A percentile compares a stretch with the other conserved stretches of the same genome.
Evolutionary conservation across 2,797 vertebrate species (phyloP).

Genomic region (Amniataba percoides): DNA sequence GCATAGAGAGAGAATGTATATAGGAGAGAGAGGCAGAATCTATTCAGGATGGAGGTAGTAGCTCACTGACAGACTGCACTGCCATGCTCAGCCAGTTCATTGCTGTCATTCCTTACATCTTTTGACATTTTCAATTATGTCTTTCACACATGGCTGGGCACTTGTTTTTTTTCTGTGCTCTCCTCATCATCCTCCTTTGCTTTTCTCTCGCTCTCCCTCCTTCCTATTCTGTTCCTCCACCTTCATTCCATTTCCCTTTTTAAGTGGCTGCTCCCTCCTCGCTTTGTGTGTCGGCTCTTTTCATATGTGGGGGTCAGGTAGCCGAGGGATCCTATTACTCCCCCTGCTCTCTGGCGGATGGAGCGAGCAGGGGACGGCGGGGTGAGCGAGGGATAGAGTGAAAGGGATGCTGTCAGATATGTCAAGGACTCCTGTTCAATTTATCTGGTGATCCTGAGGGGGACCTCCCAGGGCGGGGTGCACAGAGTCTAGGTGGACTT

Average conservation of each 20-base stretch:
- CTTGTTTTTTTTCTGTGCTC: conserved; percentile 63
- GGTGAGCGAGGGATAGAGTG: conserved; percentile 44
- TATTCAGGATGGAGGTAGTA: conserved; percentile 61
- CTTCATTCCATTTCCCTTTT: conserved; percentile 78
- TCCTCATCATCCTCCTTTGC: conserved; percentile 67
- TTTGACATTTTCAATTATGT: conserved; percentile 89
- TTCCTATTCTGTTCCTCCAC: conserved; percentile 62
- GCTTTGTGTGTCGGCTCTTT: conserved; percentile 74
- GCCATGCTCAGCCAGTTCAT: conserved; percentile 81
- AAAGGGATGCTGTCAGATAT: conserved; percentile 71
- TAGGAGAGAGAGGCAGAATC: conserved; percentile 37
- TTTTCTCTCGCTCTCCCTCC: conserved; percentile 53
- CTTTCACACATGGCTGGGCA: conserved; percentile 83
- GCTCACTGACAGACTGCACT: conserved; percentile 73
- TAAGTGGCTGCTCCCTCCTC: conserved; percentile 69
- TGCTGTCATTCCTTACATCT: conserved; percentile 86
- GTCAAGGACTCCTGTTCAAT: conserved; percentile 75
- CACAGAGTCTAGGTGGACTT: conserved; percentile 26
- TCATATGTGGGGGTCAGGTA: conserved; percentile 78
- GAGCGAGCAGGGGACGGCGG: conserved; percentile 13
- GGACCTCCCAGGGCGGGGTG: conserved; percentile 36
- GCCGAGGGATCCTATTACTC: conserved; percentile 77
- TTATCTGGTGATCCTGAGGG: conserved; percentile 54
- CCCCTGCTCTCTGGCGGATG: conserved; percentile 56
- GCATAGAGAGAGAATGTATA: conserved; percentile 17